Evolutionary conservation across 2,113 vertebrate species (phyloP).

Genomic region (Hyperopisus bebe): DNA sequence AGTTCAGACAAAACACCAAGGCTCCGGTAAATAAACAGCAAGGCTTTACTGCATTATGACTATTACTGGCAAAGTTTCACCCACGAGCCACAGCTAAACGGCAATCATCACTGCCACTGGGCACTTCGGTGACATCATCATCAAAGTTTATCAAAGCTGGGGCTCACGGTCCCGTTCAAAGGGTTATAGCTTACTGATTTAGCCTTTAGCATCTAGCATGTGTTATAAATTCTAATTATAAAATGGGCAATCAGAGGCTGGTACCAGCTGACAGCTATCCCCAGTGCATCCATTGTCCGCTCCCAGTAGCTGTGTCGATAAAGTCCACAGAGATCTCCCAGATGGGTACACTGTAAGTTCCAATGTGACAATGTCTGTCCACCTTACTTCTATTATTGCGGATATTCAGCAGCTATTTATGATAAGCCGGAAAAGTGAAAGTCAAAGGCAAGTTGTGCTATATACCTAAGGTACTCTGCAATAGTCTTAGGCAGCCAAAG

Average conservation of each 20-base stretch:
- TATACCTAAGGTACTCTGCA: not conserved
- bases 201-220: not conserved
- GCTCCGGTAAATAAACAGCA: not conserved
- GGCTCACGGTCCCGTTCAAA: not conserved
- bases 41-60: not conserved
- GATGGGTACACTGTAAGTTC: not conserved
- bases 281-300: not conserved
- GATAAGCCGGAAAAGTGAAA: not conserved
- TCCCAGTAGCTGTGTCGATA: not conserved
- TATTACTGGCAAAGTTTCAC: not conserved
- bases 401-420: not conserved
- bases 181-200: not conserved
- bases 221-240: not conserved
- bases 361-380: not conserved
- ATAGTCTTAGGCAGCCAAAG: not conserved
- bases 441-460: not conserved
- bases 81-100: not conserved
- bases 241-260: not conserved
- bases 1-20: not conserved
- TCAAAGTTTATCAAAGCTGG: not conserved
- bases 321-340: not conserved
- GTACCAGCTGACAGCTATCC: not conserved
- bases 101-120: not conserved
- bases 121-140: not conserved
- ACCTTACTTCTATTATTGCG: not conserved